These are phyloP conservation scores for Nymphalis c-album DNA, from an alignment of 2,888 invertebrate genomes.

Conservation along the genomic window DNA sequence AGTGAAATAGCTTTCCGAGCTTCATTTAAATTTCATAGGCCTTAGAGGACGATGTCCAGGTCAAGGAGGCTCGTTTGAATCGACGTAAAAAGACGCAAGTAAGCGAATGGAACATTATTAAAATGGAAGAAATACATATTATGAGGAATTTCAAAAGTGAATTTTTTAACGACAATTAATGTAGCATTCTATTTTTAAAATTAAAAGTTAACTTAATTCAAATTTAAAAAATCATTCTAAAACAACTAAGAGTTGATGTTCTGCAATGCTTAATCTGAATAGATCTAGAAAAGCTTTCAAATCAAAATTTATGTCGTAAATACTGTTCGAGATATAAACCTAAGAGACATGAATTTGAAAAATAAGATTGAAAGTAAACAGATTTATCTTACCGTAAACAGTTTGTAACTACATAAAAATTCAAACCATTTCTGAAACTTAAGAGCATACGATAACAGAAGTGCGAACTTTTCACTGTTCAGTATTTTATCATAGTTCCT, in stretches of 20 bases:
- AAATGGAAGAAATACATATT: neutral
- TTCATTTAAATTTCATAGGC: slow-evolving; percentile 50
- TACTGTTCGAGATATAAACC: neutral
- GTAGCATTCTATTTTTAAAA: no score
- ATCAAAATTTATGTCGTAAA: no score
- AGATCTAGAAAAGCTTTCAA: no score
- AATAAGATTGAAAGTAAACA: neutral
- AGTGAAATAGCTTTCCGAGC: slow-evolving; percentile 26
- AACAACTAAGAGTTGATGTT: no score
- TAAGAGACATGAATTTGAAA: neutral
- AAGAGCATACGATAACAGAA: slow-evolving; percentile 3
- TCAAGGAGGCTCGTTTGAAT: slow-evolving; percentile 20
- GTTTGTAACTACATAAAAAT: slow-evolving; percentile 3
- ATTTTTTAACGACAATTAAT: no score
- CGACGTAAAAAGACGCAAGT: neutral
- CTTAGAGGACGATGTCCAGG: slow-evolving; percentile 37
- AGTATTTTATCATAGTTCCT: slow-evolving; percentile 28
- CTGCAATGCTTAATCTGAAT: no score
- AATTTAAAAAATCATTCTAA: no score
- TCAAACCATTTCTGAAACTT: slow-evolving; percentile 3
- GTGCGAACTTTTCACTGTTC: slow-evolving; percentile 11
- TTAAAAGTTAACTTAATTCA: no score
- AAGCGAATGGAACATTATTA: neutral
- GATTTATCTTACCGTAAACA: slow-evolving; percentile 11
- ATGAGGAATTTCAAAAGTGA: no score